Evolutionary conservation across 1,140 invertebrate species (phyloP).

Genomic region (Zaprionus gabonicus): DNA sequence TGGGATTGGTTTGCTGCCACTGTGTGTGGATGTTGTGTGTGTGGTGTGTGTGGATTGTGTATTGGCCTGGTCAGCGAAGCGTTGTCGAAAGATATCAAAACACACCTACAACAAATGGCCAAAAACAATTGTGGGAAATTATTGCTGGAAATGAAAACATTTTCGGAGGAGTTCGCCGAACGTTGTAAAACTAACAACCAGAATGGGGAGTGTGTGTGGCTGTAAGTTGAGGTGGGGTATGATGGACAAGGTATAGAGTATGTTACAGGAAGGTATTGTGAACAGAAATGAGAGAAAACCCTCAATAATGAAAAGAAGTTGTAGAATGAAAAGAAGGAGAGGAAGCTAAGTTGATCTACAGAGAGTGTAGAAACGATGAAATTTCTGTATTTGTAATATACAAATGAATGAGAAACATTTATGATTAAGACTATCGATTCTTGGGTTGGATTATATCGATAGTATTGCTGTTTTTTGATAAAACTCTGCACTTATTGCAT

Average conservation of each 20-base stretch:
- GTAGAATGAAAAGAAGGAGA: too few relatives aligned
- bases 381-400: too few relatives aligned
- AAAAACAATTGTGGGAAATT: constrained; percentile 78
- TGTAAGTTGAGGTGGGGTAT: not conserved
- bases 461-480: not conserved
- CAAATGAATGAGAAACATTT: not conserved
- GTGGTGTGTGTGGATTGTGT: constrained; percentile 29
- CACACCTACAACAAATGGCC: constrained; percentile 53
- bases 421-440: not conserved
- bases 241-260: not conserved
- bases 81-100: constrained; percentile 57
- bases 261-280: not conserved
- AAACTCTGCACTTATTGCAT: not conserved
- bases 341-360: too few relatives aligned
- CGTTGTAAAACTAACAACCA: constrained; percentile 9
- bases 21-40: constrained; percentile 20
- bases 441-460: not conserved
- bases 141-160: constrained; percentile 48
- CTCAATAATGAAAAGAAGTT: not conserved
- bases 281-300: not conserved
- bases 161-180: constrained; percentile 27
- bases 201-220: not conserved
- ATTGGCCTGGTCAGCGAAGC: constrained; percentile 73
- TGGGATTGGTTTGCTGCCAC: constrained; percentile 33
- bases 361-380: too few relatives aligned